Base-by-base conservation (phyloP, 2,113 vertebrate species). In the Oryzias celebensis region DNA sequence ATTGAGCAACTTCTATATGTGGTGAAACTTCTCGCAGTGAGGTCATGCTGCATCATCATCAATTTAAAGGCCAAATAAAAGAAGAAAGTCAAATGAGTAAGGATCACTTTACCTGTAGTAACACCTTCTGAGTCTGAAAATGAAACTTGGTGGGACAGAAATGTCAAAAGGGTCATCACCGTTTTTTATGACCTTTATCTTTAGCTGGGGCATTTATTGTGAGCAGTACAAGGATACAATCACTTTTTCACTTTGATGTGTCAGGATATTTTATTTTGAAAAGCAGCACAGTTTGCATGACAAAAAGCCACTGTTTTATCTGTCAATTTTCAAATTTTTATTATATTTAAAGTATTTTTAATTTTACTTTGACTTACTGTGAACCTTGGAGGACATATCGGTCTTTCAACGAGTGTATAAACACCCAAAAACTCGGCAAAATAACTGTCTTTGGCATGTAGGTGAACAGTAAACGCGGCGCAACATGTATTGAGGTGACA, bases 11-110 rank as follows among this genome's bases (percentile, higher is more conserved):
- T 23, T 49, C n/a, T 41, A 4, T 44, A 26, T 18, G 18, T 46
- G 26, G 41, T 14, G 16, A 20, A 48, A 6, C 41, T 46, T 14
- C 31, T 31, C 23, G 16, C 14, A 24, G 15, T 17, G 5, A n/a
- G 14, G 26, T 51, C 31, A 56, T 36, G 18, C 64, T 28, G 5
- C 18, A 57, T 13, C 55, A 58, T 77, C 58, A 80, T 52, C 20
- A 15, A 3, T 24, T 0, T 31, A 68, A 71, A 74, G 0, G 58
- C 13, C 41, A 68, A 59, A 73, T 75, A 56, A 41, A 17, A 36
- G 45, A 4, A 53, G 75, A 74, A 81, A 68, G 62, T 70, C 59
- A 86, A 81, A 73, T 80, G 75, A 80, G 71, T 86, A 79, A 76
- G 51, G 46, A 10, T 28, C 67, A 46, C 70, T 49, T 74, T 64